phyloP scores from a whole-genome alignment of 2,113 vertebrate species.

The Bujurquina vittata region DNA sequence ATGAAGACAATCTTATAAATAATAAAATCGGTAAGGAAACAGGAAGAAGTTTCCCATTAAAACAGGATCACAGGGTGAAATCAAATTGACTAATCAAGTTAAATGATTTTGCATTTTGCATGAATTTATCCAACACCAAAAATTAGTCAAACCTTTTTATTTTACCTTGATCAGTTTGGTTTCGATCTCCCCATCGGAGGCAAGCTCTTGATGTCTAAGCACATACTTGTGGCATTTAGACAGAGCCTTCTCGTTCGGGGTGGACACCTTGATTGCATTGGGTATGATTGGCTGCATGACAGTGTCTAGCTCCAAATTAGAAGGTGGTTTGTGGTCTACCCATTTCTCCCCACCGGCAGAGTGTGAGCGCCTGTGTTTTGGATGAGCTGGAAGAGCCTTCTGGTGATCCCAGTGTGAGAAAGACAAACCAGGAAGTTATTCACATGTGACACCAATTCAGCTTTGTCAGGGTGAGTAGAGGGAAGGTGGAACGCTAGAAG shows the following conservation, averaged over 20 bases:
- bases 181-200: conserved; percentile 94
- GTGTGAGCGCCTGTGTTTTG: conserved; percentile 88
- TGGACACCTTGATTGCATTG: conserved; percentile 89
- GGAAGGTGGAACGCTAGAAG: background rate
- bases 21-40: background rate
- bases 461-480: background rate
- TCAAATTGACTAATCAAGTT: background rate
- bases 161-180: conserved; percentile 96
- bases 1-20: background rate
- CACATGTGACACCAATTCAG: conserved; percentile 24
- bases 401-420: conserved; percentile 74
- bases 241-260: conserved; percentile 92
- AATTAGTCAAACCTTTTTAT: background rate
- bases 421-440: conserved; percentile 69
- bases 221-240: conserved; percentile 95
- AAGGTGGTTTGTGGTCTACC: conserved; percentile 94
- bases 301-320: conserved; percentile 90
- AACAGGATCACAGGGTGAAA: background rate
- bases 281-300: conserved; percentile 94
- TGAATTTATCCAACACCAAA: background rate
- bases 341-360: conserved; percentile 92
- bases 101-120: background rate
- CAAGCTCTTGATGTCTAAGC: conserved; percentile 96
- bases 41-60: background rate
- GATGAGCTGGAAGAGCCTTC: conserved; percentile 82